Base-by-base conservation (phyloP, 2,888 invertebrate genomes). In the Endotricha flammealis region DNA sequence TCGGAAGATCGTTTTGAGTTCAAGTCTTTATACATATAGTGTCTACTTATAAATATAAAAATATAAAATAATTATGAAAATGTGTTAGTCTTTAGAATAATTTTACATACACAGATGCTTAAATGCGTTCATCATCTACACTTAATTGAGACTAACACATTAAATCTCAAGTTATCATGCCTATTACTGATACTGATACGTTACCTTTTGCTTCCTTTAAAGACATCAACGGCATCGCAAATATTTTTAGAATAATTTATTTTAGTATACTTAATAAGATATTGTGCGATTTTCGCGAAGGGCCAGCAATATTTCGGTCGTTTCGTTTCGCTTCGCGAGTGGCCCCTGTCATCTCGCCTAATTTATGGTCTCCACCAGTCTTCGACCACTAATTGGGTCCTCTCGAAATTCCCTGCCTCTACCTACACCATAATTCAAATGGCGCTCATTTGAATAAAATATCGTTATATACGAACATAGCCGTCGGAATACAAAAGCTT, bases 321-420 rank as follows among this genome's bases (percentile, higher is more conserved):
- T 50, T 60, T 56, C 50, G 53, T 40, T 36, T 38, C 44, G 47
- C 42, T 48, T 44, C 41, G 48, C 41, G 49, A 25, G 46, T 42
- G 44, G 48, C 46, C 39, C 42, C 42, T 48, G 67, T 67, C 70
- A 64, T 65, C 50, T 58, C 42, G 48, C 43, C 55, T 58, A 65
- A 68, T 67, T 71, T 75, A 72, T 65, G 62, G 57, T 43, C 50
- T 53, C 53, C 34, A 53, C 57, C 53, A 58, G 60, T 57, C 51
- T 60, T 50, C 49, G 50, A 50, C 49, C 55, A 56, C 63, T 64
- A 65, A 68, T 68, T 65, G 64, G 62, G 50, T 50, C 41, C 47
- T 42, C 43, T 32, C n/a, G n/a, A n/a, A n/a, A n/a, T n/a, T n/a
- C n/a, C n/a, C 45, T 41, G 48, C 37, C 35, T 42, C 36, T 20